Percentiles rank a stretch among this genome's conserved stretches.
Conservation (phyloP, 2,888 invertebrate species). For the Nebria salina region DNA sequence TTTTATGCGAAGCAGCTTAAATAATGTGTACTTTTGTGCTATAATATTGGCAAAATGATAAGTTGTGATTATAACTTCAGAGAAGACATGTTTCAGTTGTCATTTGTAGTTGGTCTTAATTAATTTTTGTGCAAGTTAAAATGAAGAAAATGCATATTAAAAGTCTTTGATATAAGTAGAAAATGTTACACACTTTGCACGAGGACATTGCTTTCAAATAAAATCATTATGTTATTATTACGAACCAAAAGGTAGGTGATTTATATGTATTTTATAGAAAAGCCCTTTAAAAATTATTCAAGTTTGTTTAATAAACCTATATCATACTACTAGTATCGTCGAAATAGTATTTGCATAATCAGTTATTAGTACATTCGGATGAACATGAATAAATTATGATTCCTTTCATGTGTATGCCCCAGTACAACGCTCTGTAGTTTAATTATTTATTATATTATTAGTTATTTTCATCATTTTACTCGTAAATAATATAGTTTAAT, state of each 20-base stretch:
- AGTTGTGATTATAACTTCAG: constrained; percentile 21
- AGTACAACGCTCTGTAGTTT: background rate
- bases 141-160: constrained; percentile 33
- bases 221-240: constrained; percentile 38
- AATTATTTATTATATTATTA: background rate
- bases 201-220: constrained; percentile 26
- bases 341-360: background rate
- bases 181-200: constrained; percentile 17
- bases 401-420: background rate
- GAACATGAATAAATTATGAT: background rate
- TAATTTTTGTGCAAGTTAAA: constrained; percentile 38
- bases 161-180: constrained; percentile 34
- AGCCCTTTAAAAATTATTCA: constrained; percentile 13
- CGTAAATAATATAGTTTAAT: background rate
- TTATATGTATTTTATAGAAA: constrained; percentile 21
- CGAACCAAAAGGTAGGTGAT: constrained; percentile 36
- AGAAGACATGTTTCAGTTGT: constrained; percentile 38
- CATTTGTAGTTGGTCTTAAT: constrained; percentile 38
- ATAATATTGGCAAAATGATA: constrained; percentile 13
- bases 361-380: background rate
- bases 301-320: constrained; percentile 22
- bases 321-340: background rate
- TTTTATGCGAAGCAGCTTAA: background rate
- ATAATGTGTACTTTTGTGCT: background rate
- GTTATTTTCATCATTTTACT: too few species aligned